Evolutionary conservation across 2,888 invertebrate species (phyloP), one percentile per base, ranked within the genome.

Genomic region (Drosophila aldrichi): DNA sequence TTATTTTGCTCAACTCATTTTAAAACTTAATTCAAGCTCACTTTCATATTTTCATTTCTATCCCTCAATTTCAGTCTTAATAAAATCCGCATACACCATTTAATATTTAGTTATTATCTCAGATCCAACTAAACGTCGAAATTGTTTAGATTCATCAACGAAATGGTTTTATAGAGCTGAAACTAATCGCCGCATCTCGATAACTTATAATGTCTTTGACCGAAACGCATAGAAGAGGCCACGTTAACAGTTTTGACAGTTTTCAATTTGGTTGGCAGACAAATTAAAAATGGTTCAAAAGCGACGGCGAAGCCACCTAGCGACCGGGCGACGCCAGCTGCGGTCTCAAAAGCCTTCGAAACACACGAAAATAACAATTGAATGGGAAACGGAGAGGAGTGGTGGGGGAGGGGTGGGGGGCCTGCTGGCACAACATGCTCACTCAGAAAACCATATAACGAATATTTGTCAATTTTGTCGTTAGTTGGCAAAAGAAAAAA

Each of bases 161-260:
- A n/a, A 44, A 44, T 44, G 8, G 8, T 7, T 48, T 29, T 48
- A 9, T 29, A 12, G 16, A 52, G 22, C 10, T 2, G 8, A 16
- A 25, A 18, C 55, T 49, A 41, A 58, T 29, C 25, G 41, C 40
- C 41, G 20, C 40, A 25, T 41, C 52, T 36, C 29, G 36, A 59
- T 36, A 84, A 75, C 88, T 79, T 81, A 70, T 69, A 70, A 79
- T 67, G 64, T 57, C 46, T 68, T 49, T 66, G 64, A 62, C 67
- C 62, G 68, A 20, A 56, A 7, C 59, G 54, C 57, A 56, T 40
- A 66, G 44, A 72, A 67, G 74, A 54, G 69, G 57, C 71, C 52
- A 80, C 70, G 79, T 83, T 84, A 84, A 77, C 84, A 87, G 84
- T 81, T 84, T 77, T 87, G 89, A 85, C 89, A 89, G 82, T 81